phyloP scores from a whole-genome alignment of 1,140 invertebrate genomes.

The Drosophila seguyi region DNA sequence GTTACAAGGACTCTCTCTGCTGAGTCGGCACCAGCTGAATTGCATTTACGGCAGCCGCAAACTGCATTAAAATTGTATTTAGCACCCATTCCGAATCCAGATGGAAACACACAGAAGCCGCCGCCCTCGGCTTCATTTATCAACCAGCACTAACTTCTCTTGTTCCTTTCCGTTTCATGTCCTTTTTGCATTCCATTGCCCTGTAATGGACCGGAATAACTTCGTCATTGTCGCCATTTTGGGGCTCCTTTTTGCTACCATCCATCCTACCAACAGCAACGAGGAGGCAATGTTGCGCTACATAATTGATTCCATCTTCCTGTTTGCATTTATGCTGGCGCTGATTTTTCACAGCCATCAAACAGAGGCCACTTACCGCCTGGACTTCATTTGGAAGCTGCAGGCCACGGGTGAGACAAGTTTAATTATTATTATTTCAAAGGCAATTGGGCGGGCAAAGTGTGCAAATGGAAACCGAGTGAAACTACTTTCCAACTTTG shows the following conservation, averaged over 20 bases:
- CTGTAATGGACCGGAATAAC: constrained; percentile 78
- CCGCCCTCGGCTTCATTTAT: constrained; percentile 53
- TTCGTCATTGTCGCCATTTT: constrained; percentile 51
- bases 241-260: not conserved
- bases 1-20: constrained; percentile 31
- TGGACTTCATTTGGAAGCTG: constrained; percentile 97
- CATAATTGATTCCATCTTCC: constrained; percentile 85
- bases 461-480: constrained; percentile 14
- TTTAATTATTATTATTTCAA: constrained; percentile 23
- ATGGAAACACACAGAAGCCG: constrained; percentile 15
- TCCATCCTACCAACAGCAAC: constrained; percentile 49
- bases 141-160: constrained; percentile 32
- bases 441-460: constrained; percentile 15
- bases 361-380: constrained; percentile 93
- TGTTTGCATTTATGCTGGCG: constrained; percentile 89
- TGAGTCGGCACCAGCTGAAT: constrained; percentile 75
- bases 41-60: constrained; percentile 79
- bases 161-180: constrained; percentile 5
- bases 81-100: constrained; percentile 52
- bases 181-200: constrained; percentile 33
- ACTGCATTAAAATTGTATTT: constrained; percentile 84
- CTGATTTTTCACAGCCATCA: constrained; percentile 95
- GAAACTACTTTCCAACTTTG: constrained; percentile 16
- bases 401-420: constrained; percentile 91
- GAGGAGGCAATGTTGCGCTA: constrained; percentile 83